Evolutionary conservation across 2,113 vertebrate genomes (phyloP), one percentile per base, ranked within the genome.

Genomic region (Salvelinus alpinus): DNA sequence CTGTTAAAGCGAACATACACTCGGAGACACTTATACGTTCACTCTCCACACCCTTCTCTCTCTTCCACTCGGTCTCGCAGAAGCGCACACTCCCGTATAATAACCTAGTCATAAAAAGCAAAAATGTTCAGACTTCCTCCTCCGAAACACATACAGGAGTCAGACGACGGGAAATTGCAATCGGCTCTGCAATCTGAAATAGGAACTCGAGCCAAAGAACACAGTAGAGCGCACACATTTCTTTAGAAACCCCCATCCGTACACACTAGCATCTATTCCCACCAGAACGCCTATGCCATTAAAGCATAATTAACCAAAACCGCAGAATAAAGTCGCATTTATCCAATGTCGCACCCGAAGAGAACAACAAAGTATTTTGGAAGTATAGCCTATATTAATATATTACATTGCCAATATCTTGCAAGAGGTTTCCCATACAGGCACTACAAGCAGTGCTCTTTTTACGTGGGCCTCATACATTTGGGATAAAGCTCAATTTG

Each of bases 21-120:
- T 70, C 48, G 67, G 54, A 86, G 72, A 94, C 90, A 93, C 88
- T 92, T 67, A 78, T 57, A 86, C 91, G 87, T 93, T 93, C 86
- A 92, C 81, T 82, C 44, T 44, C 73, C 71, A 65, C 25, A 44
- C 25, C 71, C 25, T 74, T 27, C 31, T 74, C 57, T 76, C 38
- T 44, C 7, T 38, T 38, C 62, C 74, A 81, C 75, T 20, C 67
- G 81, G 78, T 79, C 64, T 77, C 27, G 54, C 71, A 70, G 51
- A 64, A 60, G 71, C n/a, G 27, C 79, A 71, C 71, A 67, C 22
- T 25, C 24, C 78, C 73, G 83, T 76, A 92, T 90, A 92, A 90
- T 89, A 83, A 88, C 77, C 91, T 85, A 90, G 90, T 93, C 91
- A 93, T 93, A 71, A 81, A 85, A 77, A 72, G 73, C 66, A 82